Conservation (phyloP, 2,113 vertebrate genomes). For the Elachura formosa region DNA sequence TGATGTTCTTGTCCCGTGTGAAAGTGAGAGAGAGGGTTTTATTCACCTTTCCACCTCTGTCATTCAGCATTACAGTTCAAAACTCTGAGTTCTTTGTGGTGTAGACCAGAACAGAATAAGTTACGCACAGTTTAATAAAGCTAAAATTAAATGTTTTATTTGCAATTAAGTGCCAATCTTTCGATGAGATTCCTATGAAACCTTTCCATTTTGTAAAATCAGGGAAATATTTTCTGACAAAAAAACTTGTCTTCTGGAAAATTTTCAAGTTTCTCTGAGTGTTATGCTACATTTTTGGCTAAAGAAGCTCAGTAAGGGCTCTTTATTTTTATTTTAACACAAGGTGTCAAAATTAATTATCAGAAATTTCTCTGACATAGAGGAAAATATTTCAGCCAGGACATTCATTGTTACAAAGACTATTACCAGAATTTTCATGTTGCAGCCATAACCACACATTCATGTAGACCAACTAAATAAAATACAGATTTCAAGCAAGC, state of each 20-base stretch:
- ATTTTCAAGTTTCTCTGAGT: background rate
- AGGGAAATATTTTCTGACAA: background rate
- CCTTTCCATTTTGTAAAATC: background rate
- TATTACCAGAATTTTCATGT: background rate
- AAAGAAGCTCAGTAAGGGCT: background rate
- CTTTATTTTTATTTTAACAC: slow-evolving; percentile 34
- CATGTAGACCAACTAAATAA: background rate
- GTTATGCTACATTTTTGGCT: slow-evolving; percentile 24
- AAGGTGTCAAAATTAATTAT: slow-evolving; percentile 31
- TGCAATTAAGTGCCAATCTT: background rate
- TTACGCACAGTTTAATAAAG: background rate
- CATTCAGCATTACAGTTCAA: background rate
- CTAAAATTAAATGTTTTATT: background rate
- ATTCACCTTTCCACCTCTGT: background rate
- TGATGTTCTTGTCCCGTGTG: background rate
- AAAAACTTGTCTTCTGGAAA: background rate
- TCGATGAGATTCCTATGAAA: background rate
- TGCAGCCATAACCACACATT: background rate
- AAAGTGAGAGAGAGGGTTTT: background rate
- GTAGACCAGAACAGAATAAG: background rate
- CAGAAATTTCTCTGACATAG: slow-evolving; percentile 26
- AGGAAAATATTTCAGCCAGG: slow-evolving; percentile 2
- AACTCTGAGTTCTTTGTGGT: background rate
- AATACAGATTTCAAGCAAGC: slow-evolving; percentile 14
- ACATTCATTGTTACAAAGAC: background rate